phyloP scores from a whole-genome alignment of 2,888 invertebrate species.

The Thecocarcelia acutangulata region DNA sequence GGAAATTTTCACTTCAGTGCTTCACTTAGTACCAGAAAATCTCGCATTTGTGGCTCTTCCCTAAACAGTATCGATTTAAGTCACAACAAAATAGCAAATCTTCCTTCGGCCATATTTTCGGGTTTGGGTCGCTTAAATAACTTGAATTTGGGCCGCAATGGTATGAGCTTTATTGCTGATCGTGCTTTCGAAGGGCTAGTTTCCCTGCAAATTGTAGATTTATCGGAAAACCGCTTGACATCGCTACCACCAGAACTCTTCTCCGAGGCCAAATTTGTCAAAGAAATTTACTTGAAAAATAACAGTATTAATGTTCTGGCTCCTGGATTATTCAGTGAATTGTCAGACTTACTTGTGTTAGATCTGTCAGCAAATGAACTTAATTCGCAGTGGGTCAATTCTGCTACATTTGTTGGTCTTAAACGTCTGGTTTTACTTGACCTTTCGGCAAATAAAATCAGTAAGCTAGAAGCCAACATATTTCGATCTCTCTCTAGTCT shows the following conservation, averaged over 20 bases:
- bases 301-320: constrained; percentile 94
- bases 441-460: constrained; percentile 91
- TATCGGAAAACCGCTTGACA: constrained; percentile 94
- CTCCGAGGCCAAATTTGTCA: constrained; percentile 89
- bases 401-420: constrained; percentile 91
- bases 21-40: constrained; percentile 81
- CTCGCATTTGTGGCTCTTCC: constrained; percentile 83
- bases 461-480: constrained; percentile 90
- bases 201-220: constrained; percentile 90
- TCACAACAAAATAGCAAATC: constrained; percentile 90
- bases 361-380: constrained; percentile 93
- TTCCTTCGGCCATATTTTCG: constrained; percentile 91
- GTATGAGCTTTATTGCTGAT: constrained; percentile 93
- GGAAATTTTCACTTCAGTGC: constrained; percentile 92
- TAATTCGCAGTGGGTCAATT: constrained; percentile 92
- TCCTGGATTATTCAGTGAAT: constrained; percentile 90
- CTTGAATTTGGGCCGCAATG: constrained; percentile 92
- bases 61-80: constrained; percentile 91
- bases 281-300: constrained; percentile 94
- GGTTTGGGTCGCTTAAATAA: constrained; percentile 89
- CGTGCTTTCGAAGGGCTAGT: constrained; percentile 90
- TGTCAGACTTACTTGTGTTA: constrained; percentile 89
- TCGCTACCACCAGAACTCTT: constrained; percentile 93
- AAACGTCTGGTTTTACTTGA: constrained; percentile 93
- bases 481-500: constrained; percentile 92